Base-by-base conservation (phyloP, 2,113 vertebrate genomes). In the Pimephales promelas region DNA sequence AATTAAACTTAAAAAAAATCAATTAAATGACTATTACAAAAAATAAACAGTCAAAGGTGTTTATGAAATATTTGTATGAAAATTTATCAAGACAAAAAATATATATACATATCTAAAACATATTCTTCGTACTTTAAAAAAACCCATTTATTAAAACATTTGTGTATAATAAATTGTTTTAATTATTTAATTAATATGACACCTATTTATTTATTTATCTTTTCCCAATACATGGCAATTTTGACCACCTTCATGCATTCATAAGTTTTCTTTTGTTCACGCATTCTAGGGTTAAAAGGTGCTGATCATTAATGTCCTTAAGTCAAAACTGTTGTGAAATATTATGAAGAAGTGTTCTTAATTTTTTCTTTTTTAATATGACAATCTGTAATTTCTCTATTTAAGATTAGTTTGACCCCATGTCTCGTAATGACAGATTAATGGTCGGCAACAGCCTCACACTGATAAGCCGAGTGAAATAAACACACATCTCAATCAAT, bases 401-500 rank as follows among this genome's bases (percentile, higher is more conserved):
- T 49, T 64, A 34, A 45, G 18, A n/a, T 28, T 18, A 79, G 59
- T 66, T 64, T 66, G 40, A 66, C 77, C 43, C 78, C 45, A 52
- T 79, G 59, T 8, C 74, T 77, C 20, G 22, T 57, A 59, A 49
- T 66, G 59, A 79, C 26, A 79, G 77, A 79, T 79, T 79, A 47
- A 66, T 34, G 78, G 14, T 7, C 16, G 10, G 59, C 61, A n/a
- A 20, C 61, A 49, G 78, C 45, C 59, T 79, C 24, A 66, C 61
- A 31, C 78, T 79, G 78, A 79, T 79, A 79, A 79, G 61, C 40
- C 24, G 5, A 66, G 26, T 34, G 78, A 52, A 79, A 79, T 79
- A 79, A 79, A 79, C 78, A 79, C 59, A 34, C 43, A 66, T 18
- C 77, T 79, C 61, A 62, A 61, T 79, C 78, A 79, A 62, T 84